Evolutionary conservation across 2,113 vertebrate species (phyloP).

Genomic region (Meleagris gallopavo): DNA sequence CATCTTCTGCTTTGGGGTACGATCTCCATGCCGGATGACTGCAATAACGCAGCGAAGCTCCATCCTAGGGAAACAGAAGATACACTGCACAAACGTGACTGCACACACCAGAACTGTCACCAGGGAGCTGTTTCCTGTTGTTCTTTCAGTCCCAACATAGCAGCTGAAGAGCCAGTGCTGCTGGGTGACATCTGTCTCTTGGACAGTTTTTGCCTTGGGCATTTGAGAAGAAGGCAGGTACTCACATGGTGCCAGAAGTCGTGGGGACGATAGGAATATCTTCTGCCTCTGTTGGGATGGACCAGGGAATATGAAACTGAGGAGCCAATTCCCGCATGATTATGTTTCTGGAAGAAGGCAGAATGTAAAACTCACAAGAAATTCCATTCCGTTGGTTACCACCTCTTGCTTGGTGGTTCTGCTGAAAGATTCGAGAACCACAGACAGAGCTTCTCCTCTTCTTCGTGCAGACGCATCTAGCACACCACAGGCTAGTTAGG

Average conservation of each 20-base stretch:
- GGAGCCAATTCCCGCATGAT: slow-evolving; percentile 98
- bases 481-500: neutral
- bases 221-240: neutral
- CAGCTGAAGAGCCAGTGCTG: neutral
- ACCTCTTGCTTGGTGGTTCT: neutral
- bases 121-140: neutral
- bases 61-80: slow-evolving; percentile 85
- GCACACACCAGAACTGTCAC: neutral
- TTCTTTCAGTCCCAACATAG: neutral
- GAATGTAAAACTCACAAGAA: neutral
- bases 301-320: slow-evolving; percentile 99
- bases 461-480: neutral
- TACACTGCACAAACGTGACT: neutral
- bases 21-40: slow-evolving; percentile 94
- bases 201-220: neutral
- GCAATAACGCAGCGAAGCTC: slow-evolving; percentile 98
- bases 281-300: slow-evolving; percentile 96
- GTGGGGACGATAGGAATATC: slow-evolving; percentile 99
- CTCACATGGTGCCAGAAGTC: slow-evolving; percentile 99
- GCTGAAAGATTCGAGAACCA: neutral
- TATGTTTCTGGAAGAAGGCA: slow-evolving; percentile 86
- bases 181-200: neutral
- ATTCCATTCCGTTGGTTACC: neutral
- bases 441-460: neutral
- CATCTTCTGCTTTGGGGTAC: slow-evolving; percentile 99